These are phyloP conservation scores for Entomobrya multifasciata DNA, from an alignment of 2,888 invertebrate species.

Conservation along the genomic window DNA sequence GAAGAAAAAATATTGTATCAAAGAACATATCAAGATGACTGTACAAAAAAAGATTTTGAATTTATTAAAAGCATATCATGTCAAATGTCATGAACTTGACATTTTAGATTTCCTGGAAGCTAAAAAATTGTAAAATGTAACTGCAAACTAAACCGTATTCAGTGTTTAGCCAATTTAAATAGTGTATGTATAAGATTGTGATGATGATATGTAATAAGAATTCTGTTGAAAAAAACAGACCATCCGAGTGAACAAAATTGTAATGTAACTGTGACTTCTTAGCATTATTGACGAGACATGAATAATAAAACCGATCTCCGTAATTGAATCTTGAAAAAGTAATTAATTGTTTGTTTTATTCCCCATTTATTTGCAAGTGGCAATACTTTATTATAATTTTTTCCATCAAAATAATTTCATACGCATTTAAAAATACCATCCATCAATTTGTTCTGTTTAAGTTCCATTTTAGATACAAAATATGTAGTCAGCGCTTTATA, in stretches of 20 bases:
- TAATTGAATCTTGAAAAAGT: conserved; percentile 7
- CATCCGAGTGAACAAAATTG: neutral
- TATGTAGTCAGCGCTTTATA: no score
- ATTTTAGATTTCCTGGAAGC: neutral
- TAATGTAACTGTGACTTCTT: conserved; percentile 22
- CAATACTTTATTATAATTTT: no score
- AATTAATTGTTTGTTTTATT: no score
- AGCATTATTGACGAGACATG: conserved; percentile 33
- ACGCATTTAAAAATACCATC: no score
- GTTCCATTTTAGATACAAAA: no score
- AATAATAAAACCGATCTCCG: conserved; percentile 31
- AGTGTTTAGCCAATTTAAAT: neutral
- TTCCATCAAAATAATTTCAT: no score
- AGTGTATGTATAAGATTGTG: neutral
- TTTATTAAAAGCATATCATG: neutral
- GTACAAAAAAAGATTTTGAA: conserved; percentile 18
- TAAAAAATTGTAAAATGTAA: neutral
- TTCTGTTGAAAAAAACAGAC: neutral
- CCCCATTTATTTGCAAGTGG: no score
- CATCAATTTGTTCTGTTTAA: no score
- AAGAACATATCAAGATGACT: conserved; percentile 19
- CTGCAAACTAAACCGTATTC: neutral
- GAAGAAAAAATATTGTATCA: no score
- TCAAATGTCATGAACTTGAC: conserved; percentile 17
- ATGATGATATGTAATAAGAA: neutral